A percentile compares a stretch with the other conserved stretches of the same genome.
Conservation (phyloP, 1,140 invertebrate species). For the Drosophila malerkotliana region DNA sequence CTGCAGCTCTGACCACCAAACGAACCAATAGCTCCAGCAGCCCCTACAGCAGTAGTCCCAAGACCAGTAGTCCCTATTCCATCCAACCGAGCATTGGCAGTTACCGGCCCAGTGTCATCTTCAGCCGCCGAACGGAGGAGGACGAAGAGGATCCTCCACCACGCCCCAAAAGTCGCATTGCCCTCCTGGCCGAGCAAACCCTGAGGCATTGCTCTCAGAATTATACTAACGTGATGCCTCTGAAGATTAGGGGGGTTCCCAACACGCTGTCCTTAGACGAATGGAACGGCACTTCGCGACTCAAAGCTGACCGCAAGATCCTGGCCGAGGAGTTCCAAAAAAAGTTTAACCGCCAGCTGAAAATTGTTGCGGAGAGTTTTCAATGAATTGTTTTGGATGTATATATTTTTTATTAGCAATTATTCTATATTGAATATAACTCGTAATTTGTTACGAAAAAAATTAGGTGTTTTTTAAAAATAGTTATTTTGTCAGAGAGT, state of each 20-base stretch:
- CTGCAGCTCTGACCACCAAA: slow-evolving; percentile 29
- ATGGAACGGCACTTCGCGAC: neutral
- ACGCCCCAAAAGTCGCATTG: slow-evolving; percentile 24
- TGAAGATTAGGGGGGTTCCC: neutral
- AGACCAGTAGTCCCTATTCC: neutral
- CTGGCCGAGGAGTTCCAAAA: slow-evolving; percentile 33
- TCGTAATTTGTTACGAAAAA: slow-evolving; percentile 36
- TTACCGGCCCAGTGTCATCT: slow-evolving; percentile 50
- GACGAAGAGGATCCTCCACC: neutral
- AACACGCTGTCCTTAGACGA: neutral
- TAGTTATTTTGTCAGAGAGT: no score
- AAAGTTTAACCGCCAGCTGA: slow-evolving; percentile 39
- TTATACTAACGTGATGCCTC: neutral
- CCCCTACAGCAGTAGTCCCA: neutral
- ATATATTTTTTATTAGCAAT: slow-evolving; percentile 56
- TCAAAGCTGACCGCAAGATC: slow-evolving; percentile 8
- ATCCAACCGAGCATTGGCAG: slow-evolving; percentile 14
- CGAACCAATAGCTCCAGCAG: slow-evolving; percentile 18
- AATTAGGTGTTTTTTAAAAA: neutral
- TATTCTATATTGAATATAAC: slow-evolving; percentile 21
- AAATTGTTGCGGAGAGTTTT: slow-evolving; percentile 29
- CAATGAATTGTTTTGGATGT: slow-evolving; percentile 26
- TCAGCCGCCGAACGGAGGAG: slow-evolving; percentile 45
- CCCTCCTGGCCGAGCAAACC: slow-evolving; percentile 44
- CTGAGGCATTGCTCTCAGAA: slow-evolving; percentile 10